A percentile compares a stretch with the other conserved stretches of the same genome.
phyloP scores from a whole-genome alignment of 2,113 vertebrate genomes.

The Beaufortia kweichowensis region DNA sequence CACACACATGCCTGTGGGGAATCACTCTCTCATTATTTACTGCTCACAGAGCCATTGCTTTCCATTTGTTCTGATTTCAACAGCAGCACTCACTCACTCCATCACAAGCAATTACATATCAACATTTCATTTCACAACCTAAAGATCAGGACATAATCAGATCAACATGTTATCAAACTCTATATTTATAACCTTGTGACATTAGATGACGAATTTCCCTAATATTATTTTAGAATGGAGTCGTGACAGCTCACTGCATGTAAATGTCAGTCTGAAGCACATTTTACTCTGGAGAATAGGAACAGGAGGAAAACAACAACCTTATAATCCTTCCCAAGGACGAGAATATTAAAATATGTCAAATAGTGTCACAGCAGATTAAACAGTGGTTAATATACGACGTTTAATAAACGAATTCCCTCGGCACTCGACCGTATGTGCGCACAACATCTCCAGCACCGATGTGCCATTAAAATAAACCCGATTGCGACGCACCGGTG shows the following conservation, averaged over 20 bases:
- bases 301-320: background rate
- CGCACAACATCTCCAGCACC: background rate
- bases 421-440: too few species aligned
- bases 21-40: conserved; percentile 11
- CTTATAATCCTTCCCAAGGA: background rate
- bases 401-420: background rate
- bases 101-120: background rate
- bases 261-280: conserved; percentile 21
- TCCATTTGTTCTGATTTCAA: background rate
- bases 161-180: background rate
- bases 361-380: background rate
- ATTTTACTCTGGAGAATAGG: conserved; percentile 6
- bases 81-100: conserved; percentile 1
- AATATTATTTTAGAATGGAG: background rate
- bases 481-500: background rate
- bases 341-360: background rate
- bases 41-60: background rate
- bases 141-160: background rate
- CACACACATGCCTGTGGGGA: background rate
- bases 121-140: background rate
- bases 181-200: background rate
- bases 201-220: background rate
- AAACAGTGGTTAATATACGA: background rate
- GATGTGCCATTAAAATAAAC: background rate
- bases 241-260: background rate